Conservation (phyloP, 1,140 invertebrate genomes). For the Zaprionus ornatus region DNA sequence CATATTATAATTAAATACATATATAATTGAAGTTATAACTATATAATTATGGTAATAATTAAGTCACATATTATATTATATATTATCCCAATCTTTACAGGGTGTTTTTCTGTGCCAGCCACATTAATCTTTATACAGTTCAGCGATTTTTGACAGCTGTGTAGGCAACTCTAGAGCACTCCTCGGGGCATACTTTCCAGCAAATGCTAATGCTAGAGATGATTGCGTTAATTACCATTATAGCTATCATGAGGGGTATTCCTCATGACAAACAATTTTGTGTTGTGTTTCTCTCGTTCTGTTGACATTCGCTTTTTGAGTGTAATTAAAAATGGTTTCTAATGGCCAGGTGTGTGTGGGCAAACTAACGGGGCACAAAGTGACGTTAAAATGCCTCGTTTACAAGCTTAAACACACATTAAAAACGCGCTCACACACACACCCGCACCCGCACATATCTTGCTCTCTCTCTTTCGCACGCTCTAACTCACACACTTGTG, state of each 20-base stretch:
- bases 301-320: constrained; percentile 21
- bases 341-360: neutral
- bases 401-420: constrained; percentile 30
- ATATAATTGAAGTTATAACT: no score
- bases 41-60: no score
- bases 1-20: no score
- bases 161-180: neutral
- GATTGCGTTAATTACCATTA: neutral
- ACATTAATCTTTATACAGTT: neutral
- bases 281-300: neutral
- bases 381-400: constrained; percentile 33
- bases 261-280: constrained; percentile 6
- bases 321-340: constrained; percentile 22
- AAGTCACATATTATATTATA: no score
- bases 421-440: constrained; percentile 14
- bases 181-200: neutral
- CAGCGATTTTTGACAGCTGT: neutral
- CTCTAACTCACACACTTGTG: neutral
- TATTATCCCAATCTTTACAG: neutral
- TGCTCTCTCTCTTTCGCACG: neutral
- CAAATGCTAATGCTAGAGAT: neutral
- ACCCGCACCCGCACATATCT: constrained; percentile 4
- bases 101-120: neutral
- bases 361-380: constrained; percentile 13
- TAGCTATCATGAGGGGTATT: neutral